phyloP scores from a whole-genome alignment of 2,113 vertebrate genomes.

The Nycticebus coucang region DNA sequence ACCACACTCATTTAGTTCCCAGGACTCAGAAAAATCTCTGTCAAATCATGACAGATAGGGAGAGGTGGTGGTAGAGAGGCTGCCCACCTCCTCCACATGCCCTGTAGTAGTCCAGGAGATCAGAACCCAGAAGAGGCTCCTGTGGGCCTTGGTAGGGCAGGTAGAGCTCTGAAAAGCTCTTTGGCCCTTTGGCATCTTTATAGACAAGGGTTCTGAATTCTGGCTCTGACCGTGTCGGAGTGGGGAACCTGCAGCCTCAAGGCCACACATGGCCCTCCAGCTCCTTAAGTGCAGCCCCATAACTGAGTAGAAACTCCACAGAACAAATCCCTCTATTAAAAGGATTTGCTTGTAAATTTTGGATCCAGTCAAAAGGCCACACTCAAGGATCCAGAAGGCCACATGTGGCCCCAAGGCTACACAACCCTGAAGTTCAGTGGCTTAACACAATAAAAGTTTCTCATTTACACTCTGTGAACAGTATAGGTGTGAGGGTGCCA shows the following conservation, averaged over 20 bases:
- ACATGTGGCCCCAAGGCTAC: too few species aligned
- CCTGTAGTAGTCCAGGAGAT: not conserved
- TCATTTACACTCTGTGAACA: not conserved
- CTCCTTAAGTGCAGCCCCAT: too few species aligned
- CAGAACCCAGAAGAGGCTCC: not conserved
- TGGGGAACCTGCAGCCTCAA: too few species aligned
- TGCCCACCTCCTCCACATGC: too few species aligned
- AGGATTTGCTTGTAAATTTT: too few species aligned
- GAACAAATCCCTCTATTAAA: too few species aligned
- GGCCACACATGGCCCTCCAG: too few species aligned
- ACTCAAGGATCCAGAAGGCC: too few species aligned
- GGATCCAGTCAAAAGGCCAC: too few species aligned
- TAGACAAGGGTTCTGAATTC: not conserved
- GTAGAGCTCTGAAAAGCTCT: not conserved
- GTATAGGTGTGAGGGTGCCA: accelerated
- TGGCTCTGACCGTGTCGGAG: not conserved
- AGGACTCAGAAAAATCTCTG: not conserved
- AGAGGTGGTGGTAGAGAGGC: not conserved
- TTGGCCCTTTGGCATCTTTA: not conserved
- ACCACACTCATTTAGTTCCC: not conserved
- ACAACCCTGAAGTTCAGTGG: not conserved
- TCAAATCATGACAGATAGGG: not conserved
- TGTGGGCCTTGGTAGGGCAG: not conserved
- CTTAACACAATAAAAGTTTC: not conserved
- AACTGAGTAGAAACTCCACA: too few species aligned